Conservation (phyloP, 2,888 invertebrate species). For the Disparrhopalites patrizii region DNA sequence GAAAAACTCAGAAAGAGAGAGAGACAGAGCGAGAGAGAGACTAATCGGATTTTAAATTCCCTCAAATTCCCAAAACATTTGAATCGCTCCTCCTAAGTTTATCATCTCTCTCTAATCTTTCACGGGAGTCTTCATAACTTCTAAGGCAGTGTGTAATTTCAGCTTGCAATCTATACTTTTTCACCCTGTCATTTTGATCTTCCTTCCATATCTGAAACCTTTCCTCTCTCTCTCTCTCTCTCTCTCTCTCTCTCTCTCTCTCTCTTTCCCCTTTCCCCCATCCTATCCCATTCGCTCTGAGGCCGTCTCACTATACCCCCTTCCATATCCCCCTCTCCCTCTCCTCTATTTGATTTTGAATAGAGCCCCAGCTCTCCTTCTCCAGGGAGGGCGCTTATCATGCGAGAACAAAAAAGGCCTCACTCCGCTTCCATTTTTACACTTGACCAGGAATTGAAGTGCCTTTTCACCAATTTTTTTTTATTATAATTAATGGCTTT, state of each 20-base stretch:
- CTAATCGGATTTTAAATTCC: constrained; percentile 24
- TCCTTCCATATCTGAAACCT: neutral
- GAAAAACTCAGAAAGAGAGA: too few relatives aligned
- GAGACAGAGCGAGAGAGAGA: neutral
- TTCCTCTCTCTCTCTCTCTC: neutral
- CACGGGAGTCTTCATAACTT: constrained; percentile 3
- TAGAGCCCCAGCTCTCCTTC: too few relatives aligned
- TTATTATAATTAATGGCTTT: too few relatives aligned
- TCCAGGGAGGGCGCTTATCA: too few relatives aligned
- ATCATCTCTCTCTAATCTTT: constrained; percentile 7
- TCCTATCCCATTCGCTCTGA: neutral
- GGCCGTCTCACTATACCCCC: neutral
- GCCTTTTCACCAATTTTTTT: too few relatives aligned
- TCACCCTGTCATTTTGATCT: neutral
- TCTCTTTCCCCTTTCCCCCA: neutral
- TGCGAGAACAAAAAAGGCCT: too few relatives aligned
- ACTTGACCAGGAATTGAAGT: too few relatives aligned
- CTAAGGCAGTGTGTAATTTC: neutral
- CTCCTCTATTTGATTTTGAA: neutral
- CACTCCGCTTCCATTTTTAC: too few relatives aligned
- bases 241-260: neutral
- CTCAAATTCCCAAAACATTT: constrained; percentile 26
- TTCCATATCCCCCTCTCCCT: neutral
- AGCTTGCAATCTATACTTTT: neutral
- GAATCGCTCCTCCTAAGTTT: constrained; percentile 15